Conservation (phyloP, 2,113 vertebrate genomes). For the Antechinus flavipes region DNA sequence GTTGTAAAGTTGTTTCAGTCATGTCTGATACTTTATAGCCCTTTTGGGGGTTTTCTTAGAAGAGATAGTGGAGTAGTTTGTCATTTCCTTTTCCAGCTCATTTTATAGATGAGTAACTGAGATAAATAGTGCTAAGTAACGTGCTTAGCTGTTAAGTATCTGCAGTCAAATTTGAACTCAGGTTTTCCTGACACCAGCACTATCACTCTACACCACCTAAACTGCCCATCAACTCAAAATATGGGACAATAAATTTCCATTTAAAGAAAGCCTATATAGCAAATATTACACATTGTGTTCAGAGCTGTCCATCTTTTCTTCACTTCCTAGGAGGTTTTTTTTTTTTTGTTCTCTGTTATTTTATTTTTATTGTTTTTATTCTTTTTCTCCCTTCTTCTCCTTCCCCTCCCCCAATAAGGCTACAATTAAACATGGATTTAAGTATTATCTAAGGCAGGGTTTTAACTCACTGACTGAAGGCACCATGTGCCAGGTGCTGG, state of each 20-base stretch:
- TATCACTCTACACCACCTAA: not conserved
- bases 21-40: not conserved
- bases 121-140: not conserved
- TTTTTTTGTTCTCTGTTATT: no score
- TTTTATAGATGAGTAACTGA: not conserved
- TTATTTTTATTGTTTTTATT: no score
- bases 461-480: not conserved
- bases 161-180: not conserved
- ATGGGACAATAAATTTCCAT: no score
- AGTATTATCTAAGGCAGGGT: not conserved
- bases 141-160: not conserved
- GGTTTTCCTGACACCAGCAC: not conserved
- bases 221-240: not conserved
- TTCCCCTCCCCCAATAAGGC: no score
- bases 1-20: not conserved
- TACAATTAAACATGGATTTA: no score
- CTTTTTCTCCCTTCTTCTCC: no score
- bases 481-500: not conserved
- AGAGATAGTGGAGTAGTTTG: not conserved
- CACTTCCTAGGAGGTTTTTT: no score
- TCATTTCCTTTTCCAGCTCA: not conserved
- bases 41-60: not conserved
- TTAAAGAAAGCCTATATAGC: no score
- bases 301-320: no score
- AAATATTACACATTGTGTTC: no score